Evolutionary conservation across 35 echinoderm and acorn worm genomes (phyloP), one percentile per base, ranked within the genome.

Genomic region (Stichopus chloronotus): DNA sequence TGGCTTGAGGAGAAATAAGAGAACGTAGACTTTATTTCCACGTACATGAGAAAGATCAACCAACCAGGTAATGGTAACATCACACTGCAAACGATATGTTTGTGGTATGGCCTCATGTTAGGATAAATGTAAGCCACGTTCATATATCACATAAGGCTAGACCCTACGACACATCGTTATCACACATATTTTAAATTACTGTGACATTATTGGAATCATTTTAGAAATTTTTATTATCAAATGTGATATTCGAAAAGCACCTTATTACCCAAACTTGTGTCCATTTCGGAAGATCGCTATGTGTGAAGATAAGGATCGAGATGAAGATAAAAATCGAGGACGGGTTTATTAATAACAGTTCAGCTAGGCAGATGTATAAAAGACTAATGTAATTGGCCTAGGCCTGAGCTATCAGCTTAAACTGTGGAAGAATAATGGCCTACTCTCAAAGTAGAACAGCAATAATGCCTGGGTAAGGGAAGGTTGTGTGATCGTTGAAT

Each of bases 1-100:
- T 76, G 11, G 71, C 71, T 76, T 76, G 71, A 76, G 24, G 71
- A 68, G 11, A 76, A 76, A 76, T 14, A 76, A n/a, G 71, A 76
- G 5, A 76, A 76, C 71, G 4, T n/a, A 5, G 71, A 76, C 71
- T 4, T 76, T 23, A n/a, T 76, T 76, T 76, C 71, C 71, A 76
- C 71, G 24, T 76, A 76, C 71, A 76, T 76, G 5, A 4, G 24
- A 23, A 23, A n/a, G 24, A 76, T 12, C n/a, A n/a, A n/a, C n/a
- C n/a, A n/a, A n/a, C n/a, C n/a, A n/a, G n/a, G n/a, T n/a, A n/a
- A n/a, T n/a, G 17, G 24, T 23, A 76, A n/a, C 71, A 76, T 76
- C 11, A 5, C 71, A 76, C 24, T 76, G 71, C 71, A 76, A 76
- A 76, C 71, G 5, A 76, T 12, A 12, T 76, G 71, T 76, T 76